Evolutionary conservation across 2,888 invertebrate species (phyloP).

Genomic region (Orthosia cruda): DNA sequence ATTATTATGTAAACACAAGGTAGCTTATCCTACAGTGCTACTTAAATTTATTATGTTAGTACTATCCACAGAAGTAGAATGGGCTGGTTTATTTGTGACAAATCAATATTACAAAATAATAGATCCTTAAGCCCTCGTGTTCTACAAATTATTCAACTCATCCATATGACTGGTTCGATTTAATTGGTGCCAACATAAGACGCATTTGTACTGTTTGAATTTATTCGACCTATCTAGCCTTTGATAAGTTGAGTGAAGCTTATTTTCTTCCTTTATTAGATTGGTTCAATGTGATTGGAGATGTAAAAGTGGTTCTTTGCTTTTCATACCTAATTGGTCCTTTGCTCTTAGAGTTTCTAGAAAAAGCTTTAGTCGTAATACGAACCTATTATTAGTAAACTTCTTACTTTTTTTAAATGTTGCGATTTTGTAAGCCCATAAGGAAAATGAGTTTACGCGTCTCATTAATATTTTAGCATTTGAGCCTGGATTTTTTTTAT

Average conservation of each 20-base stretch:
- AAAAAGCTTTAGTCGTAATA: too few relatives aligned
- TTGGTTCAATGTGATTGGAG: background rate
- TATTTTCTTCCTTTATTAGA: conserved; percentile 5
- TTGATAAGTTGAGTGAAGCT: conserved; percentile 18
- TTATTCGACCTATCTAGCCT: conserved; percentile 6
- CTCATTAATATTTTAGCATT: conserved; percentile 8
- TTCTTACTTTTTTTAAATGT: background rate
- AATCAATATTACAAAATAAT: conserved; percentile 1
- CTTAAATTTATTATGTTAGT: background rate
- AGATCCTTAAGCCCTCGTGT: background rate
- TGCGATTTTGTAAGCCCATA: background rate
- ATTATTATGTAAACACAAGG: too few relatives aligned
- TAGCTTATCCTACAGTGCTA: background rate
- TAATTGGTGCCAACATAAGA: conserved; percentile 27
- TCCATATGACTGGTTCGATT: conserved; percentile 30
- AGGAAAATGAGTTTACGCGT: background rate
- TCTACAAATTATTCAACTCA: conserved; percentile 19
- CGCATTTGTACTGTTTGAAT: conserved; percentile 4
- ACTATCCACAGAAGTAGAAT: background rate
- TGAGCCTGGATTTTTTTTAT: conserved; percentile 2
- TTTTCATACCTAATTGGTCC: background rate
- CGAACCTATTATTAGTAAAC: background rate
- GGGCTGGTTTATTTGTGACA: background rate
- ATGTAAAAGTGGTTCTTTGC: background rate
- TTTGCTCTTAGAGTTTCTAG: background rate